phyloP scores from a whole-genome alignment of 2,113 vertebrate genomes.

The Piliocolobus tephrosceles region DNA sequence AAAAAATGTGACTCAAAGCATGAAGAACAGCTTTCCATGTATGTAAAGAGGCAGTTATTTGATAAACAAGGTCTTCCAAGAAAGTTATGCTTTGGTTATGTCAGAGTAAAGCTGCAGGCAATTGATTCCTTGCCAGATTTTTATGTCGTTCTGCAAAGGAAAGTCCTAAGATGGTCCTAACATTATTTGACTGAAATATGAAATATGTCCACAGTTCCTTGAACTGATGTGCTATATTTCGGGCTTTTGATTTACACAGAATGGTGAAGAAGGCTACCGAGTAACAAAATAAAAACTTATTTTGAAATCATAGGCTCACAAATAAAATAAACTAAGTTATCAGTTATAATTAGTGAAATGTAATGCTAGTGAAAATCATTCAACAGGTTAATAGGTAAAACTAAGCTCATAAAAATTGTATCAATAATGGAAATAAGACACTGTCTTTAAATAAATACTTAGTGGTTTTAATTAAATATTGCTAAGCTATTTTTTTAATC shows the following conservation, averaged over 20 bases:
- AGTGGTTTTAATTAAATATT: not conserved
- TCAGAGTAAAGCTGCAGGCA: slow-evolving; percentile 22
- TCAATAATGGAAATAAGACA: not conserved
- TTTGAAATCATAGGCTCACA: not conserved
- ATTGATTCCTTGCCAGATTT: slow-evolving; percentile 60
- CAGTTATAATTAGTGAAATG: not conserved
- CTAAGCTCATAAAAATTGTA: not conserved
- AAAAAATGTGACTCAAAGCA: not conserved
- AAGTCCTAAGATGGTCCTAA: slow-evolving; percentile 55
- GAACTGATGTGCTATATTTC: not conserved
- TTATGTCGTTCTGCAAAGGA: slow-evolving; percentile 56
- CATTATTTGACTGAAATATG: slow-evolving; percentile 30
- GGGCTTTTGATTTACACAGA: not conserved
- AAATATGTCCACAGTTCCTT: not conserved
- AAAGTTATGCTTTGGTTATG: not conserved
- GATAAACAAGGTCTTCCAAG: not conserved
- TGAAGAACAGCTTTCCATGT: not conserved
- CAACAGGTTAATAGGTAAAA: not conserved
- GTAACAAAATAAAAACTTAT: not conserved
- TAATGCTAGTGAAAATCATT: not conserved
- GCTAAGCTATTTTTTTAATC: not conserved
- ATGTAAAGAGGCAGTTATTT: not conserved
- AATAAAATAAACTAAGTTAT: not conserved
- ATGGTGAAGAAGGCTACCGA: not conserved
- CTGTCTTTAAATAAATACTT: not conserved